Percentiles rank a stretch among this genome's conserved stretches.
Conservation (phyloP, 2,888 invertebrate genomes). For the Nemotelus nigrinus region DNA sequence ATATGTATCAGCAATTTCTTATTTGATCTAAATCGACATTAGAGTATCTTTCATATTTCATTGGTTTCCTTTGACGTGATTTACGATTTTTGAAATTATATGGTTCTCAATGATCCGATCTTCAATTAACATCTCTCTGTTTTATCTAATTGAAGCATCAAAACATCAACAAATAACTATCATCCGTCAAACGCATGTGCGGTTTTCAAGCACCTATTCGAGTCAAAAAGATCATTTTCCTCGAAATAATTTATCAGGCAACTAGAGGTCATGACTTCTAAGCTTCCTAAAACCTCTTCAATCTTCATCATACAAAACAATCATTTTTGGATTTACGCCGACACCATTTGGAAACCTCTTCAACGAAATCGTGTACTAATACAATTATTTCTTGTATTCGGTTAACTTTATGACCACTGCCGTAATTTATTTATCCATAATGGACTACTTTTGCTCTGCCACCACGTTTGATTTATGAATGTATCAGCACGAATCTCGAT, state of each 20-base stretch:
- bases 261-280: conserved; percentile 36
- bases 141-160: conserved; percentile 37
- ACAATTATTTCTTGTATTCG: conserved; percentile 33
- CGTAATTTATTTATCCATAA: conserved; percentile 40
- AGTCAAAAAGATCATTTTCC: conserved; percentile 18
- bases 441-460: conserved; percentile 34
- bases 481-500: conserved; percentile 41
- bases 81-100: too few relatives aligned
- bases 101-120: too few relatives aligned
- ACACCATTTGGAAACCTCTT: conserved; percentile 25
- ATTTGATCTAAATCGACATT: too few relatives aligned
- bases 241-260: conserved; percentile 17
- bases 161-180: conserved; percentile 33
- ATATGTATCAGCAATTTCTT: too few relatives aligned
- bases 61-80: too few relatives aligned
- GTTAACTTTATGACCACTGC: conserved; percentile 39
- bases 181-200: conserved; percentile 29
- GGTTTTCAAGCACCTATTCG: not conserved
- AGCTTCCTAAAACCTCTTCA: conserved; percentile 18
- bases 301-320: conserved; percentile 38
- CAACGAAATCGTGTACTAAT: conserved; percentile 17
- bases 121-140: not conserved
- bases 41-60: too few relatives aligned
- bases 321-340: conserved; percentile 25
- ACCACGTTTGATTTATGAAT: conserved; percentile 43